Conservation (phyloP, 1,140 invertebrate species). For the Apocrypta bakeri region DNA sequence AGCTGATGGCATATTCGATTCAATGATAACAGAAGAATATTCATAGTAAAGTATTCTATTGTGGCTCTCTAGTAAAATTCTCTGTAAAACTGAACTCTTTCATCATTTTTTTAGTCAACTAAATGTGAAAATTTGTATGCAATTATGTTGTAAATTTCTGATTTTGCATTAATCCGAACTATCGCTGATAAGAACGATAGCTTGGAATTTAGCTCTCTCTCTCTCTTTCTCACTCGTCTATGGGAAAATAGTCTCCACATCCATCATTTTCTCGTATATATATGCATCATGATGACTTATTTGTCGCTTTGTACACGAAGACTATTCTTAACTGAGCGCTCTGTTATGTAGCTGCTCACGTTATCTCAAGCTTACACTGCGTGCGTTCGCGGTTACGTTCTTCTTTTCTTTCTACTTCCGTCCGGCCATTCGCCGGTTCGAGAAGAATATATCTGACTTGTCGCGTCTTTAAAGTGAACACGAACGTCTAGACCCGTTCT, state of each 20-base stretch:
- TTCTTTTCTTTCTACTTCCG: slow-evolving; percentile 29
- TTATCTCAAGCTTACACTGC: neutral
- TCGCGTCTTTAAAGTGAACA: slow-evolving; percentile 29
- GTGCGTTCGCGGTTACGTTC: neutral
- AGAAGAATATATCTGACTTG: neutral
- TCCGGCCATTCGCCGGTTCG: slow-evolving; percentile 31
- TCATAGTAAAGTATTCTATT: too few relatives aligned
- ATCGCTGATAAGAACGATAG: too few relatives aligned
- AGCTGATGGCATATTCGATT: too few relatives aligned
- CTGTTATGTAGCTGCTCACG: slow-evolving; percentile 4
- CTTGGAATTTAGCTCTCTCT: too few relatives aligned
- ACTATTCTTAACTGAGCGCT: slow-evolving; percentile 23
- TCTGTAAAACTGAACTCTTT: too few relatives aligned
- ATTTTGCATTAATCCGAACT: too few relatives aligned
- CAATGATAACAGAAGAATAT: too few relatives aligned
- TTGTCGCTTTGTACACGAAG: slow-evolving; percentile 24
- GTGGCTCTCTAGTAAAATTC: too few relatives aligned
- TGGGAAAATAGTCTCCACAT: too few relatives aligned
- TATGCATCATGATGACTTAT: neutral
- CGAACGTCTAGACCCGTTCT: neutral
- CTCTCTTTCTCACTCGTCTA: neutral
- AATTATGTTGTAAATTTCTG: too few relatives aligned
- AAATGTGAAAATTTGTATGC: too few relatives aligned
- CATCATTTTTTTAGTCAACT: too few relatives aligned
- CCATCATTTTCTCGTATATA: slow-evolving; percentile 6